These are phyloP conservation scores for Drosophila hamatofila DNA, from an alignment of 2,888 invertebrate genomes.

Conservation along the genomic window DNA sequence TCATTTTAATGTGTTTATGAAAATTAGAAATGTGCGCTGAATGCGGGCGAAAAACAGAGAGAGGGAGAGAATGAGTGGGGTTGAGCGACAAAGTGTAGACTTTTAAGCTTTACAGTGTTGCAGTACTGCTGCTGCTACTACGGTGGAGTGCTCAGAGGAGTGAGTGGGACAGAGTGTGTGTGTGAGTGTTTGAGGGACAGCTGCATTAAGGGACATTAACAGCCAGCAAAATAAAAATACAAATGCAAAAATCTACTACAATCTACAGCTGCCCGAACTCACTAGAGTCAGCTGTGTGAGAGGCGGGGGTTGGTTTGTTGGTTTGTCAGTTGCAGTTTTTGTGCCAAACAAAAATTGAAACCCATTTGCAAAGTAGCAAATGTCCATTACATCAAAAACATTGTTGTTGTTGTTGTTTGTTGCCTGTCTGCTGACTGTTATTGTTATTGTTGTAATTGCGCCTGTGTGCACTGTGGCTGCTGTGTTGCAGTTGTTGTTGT, in stretches of 20 bases:
- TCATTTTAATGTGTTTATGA: constrained; percentile 82
- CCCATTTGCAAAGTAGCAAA: constrained; percentile 46
- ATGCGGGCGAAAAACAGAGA: constrained; percentile 21
- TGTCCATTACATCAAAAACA: constrained; percentile 60
- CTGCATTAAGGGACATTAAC: constrained; percentile 54
- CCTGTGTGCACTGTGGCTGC: constrained; percentile 16
- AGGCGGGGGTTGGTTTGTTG: constrained; percentile 46
- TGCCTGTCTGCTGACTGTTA: constrained; percentile 39
- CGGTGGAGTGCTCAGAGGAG: no score
- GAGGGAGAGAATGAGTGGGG: neutral
- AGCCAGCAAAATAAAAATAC: constrained; percentile 22
- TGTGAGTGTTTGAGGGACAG: constrained; percentile 47
- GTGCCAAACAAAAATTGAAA: constrained; percentile 18
- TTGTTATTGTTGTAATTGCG: constrained; percentile 61
- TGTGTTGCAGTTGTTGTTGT: constrained; percentile 41
- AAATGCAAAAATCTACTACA: constrained; percentile 40
- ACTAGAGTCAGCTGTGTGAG: constrained; percentile 1
- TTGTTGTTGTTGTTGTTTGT: constrained; percentile 35
- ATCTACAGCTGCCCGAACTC: constrained; percentile 41
- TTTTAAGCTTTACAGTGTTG: constrained; percentile 9
- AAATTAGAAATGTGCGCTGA: constrained; percentile 76
- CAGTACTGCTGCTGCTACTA: no score
- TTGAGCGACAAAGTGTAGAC: neutral
- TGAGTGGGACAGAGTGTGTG: constrained; percentile 1
- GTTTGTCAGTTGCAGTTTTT: constrained; percentile 30